Percentiles rank a stretch among this genome's conserved stretches.
Conservation (phyloP, 2,113 vertebrate species). For the Esox niger region DNA sequence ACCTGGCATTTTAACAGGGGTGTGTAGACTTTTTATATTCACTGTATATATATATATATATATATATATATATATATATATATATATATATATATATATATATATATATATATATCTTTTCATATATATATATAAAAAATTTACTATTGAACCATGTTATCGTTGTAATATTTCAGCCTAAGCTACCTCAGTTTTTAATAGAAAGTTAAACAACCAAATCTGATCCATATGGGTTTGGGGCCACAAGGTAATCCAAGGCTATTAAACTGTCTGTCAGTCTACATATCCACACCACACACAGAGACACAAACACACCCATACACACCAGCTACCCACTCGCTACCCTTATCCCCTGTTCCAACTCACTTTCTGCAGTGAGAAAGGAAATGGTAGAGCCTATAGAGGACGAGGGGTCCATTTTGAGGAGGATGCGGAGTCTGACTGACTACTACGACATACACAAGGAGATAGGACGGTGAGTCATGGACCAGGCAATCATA, state of each 20-base stretch:
- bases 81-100: too few relatives aligned
- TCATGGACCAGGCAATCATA: not conserved
- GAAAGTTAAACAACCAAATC: conserved; percentile 27
- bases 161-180: not conserved
- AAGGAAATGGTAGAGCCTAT: conserved; percentile 64
- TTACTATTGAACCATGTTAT: not conserved
- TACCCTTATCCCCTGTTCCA: not conserved
- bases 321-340: not conserved
- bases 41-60: too few relatives aligned
- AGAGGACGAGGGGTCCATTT: conserved; percentile 79
- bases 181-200: conserved; percentile 8
- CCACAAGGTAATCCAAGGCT: conserved; percentile 33
- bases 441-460: conserved; percentile 89
- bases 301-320: not conserved
- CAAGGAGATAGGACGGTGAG: conserved; percentile 90
- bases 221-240: conserved; percentile 37
- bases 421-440: conserved; percentile 80
- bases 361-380: conserved; percentile 65
- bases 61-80: too few relatives aligned
- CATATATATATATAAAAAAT: too few relatives aligned
- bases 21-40: too few relatives aligned
- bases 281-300: conserved; percentile 4
- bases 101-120: too few relatives aligned
- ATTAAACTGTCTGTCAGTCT: conserved; percentile 53
- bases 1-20: too few relatives aligned